These are phyloP conservation scores for Andrena cerasifolii DNA, from an alignment of 1,140 invertebrate species.

Conservation along the genomic window DNA sequence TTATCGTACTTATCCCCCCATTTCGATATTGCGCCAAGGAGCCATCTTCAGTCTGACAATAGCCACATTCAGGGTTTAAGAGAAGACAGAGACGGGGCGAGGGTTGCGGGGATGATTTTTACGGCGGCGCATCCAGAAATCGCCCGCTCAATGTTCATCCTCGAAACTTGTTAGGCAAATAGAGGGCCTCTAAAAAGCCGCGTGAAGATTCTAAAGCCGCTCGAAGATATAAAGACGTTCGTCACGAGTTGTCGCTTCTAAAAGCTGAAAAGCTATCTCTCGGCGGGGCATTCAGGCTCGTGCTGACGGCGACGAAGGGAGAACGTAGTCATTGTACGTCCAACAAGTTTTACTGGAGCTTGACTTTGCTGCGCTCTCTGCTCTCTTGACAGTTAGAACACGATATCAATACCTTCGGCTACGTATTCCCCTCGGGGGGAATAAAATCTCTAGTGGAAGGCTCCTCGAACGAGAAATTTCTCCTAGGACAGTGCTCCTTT, in stretches of 20 bases:
- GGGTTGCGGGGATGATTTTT: too few species aligned
- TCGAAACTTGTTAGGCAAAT: conserved; percentile 18
- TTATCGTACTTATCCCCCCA: too few species aligned
- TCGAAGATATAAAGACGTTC: conserved; percentile 38
- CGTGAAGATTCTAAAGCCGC: conserved; percentile 23
- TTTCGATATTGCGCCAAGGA: too few species aligned
- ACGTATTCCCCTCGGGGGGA: background rate
- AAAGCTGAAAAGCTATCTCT: conserved; percentile 44
- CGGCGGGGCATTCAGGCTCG: conserved; percentile 28
- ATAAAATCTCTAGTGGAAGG: conserved; percentile 6
- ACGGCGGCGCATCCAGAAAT: background rate
- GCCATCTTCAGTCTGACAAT: too few species aligned
- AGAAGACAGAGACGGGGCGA: background rate
- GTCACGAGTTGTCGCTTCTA: conserved; percentile 38
- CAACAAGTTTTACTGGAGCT: conserved; percentile 29
- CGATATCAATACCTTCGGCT: background rate
- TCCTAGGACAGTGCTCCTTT: background rate
- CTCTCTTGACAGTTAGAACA: conserved; percentile 20
- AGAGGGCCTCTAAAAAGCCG: conserved; percentile 12
- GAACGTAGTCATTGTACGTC: conserved; percentile 18
- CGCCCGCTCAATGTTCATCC: background rate
- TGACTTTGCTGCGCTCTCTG: background rate
- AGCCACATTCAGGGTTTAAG: background rate
- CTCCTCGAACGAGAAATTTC: background rate
- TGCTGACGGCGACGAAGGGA: conserved; percentile 6